Conservation (phyloP, 1,140 invertebrate species). For the Drosophila simulans region DNA sequence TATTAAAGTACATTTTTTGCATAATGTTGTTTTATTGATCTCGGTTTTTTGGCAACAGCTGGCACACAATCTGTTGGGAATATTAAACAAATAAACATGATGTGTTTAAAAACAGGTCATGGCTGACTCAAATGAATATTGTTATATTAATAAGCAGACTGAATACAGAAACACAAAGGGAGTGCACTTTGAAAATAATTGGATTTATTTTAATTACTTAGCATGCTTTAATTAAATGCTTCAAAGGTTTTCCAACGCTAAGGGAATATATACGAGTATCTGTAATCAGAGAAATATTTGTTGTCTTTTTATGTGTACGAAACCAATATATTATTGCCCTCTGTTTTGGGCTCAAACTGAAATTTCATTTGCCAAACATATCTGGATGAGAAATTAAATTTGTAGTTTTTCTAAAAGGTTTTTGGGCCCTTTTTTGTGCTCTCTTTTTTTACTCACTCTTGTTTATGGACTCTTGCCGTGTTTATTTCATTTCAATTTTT, state of each 20-base stretch:
- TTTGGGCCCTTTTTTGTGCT: not conserved
- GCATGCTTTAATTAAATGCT: not conserved
- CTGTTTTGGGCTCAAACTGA: not conserved
- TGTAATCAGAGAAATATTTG: too few species aligned
- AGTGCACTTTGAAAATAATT: not conserved
- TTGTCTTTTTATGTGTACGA: not conserved
- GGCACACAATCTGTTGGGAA: conserved; percentile 26
- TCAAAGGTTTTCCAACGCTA: not conserved
- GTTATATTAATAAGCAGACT: not conserved
- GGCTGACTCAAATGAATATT: conserved; percentile 11
- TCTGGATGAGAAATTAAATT: not conserved
- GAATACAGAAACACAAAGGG: not conserved
- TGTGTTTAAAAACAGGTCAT: conserved; percentile 49
- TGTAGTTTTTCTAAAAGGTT: conserved; percentile 12
- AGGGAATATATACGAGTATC: too few species aligned
- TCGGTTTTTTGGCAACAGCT: conserved; percentile 50
- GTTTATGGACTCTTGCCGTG: conserved; percentile 29
- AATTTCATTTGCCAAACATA: not conserved
- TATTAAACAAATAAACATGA: conserved; percentile 44
- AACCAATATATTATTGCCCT: not conserved
- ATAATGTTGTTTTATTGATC: conserved; percentile 45
- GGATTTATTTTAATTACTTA: not conserved
- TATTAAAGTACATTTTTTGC: conserved; percentile 60
- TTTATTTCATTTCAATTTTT: conserved; percentile 35
- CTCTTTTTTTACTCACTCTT: not conserved